These are phyloP conservation scores for Pimephales promelas DNA, from an alignment of 2,113 vertebrate genomes.

Conservation along the genomic window DNA sequence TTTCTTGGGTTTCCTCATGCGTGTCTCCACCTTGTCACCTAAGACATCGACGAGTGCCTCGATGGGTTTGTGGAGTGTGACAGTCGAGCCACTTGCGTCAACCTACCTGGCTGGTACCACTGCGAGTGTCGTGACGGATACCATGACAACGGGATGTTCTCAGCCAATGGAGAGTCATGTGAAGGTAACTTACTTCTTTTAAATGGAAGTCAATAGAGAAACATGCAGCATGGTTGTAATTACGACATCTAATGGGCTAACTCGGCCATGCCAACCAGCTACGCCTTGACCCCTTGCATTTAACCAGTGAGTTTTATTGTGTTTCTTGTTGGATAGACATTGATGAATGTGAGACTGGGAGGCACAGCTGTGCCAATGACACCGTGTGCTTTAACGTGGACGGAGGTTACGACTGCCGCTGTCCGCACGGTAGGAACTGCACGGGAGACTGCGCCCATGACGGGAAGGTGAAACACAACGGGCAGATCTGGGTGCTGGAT, in stretches of 20 bases:
- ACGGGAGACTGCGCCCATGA: conserved; percentile 94
- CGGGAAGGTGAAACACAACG: conserved; percentile 92
- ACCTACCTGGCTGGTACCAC: conserved; percentile 99
- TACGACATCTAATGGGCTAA: not conserved
- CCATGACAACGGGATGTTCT: conserved; percentile 98
- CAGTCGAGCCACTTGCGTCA: conserved; percentile 94
- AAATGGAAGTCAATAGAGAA: not conserved
- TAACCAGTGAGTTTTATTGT: not conserved
- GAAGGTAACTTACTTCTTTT: conserved; percentile 79
- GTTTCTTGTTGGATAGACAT: conserved; percentile 81
- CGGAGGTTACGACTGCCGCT: conserved; percentile 96
- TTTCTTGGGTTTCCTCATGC: not conserved
- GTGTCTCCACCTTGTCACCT: conserved; percentile 2
- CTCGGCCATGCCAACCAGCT: not conserved
- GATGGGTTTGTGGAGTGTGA: conserved; percentile 97
- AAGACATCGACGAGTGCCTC: conserved; percentile 96
- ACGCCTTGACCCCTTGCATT: not conserved
- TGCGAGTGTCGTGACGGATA: conserved; percentile 97
- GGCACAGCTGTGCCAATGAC: conserved; percentile 96
- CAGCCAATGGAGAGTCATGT: conserved; percentile 91
- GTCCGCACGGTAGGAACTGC: conserved; percentile 96
- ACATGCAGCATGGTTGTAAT: not conserved
- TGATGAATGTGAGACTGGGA: conserved; percentile 92
- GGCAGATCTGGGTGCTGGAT: conserved; percentile 98
- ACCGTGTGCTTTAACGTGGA: conserved; percentile 98